Percentiles rank a stretch among this genome's conserved stretches.
phyloP scores from a whole-genome alignment of 1,140 invertebrate genomes.

The Varroa destructor region DNA sequence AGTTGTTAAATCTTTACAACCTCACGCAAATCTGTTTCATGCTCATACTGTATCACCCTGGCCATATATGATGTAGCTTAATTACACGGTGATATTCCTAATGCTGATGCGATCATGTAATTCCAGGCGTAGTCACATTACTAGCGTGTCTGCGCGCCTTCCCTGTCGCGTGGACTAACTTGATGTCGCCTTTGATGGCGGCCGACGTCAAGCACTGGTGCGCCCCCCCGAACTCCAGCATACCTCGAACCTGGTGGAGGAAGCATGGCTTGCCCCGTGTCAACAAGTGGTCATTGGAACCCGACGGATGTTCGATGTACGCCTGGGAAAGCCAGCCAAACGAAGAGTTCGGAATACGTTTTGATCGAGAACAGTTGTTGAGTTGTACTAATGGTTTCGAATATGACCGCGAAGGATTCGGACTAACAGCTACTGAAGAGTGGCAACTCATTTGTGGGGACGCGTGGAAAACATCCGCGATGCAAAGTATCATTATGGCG shows the following conservation, averaged over 20 bases:
- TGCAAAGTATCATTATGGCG: constrained; percentile 16
- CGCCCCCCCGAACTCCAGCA: not conserved
- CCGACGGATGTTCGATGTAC: not conserved
- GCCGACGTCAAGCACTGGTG: constrained; percentile 18
- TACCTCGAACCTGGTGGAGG: not conserved
- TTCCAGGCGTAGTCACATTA: not conserved
- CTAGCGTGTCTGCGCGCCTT: constrained; percentile 3
- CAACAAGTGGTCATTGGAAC: not conserved
- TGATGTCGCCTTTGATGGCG: constrained; percentile 25
- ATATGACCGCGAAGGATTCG: not conserved
- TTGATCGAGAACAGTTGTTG: not conserved
- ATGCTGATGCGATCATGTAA: not conserved
- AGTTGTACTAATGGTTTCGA: not conserved
- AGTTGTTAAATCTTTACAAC: too few relatives aligned
- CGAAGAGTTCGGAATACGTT: not conserved
- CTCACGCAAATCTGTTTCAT: too few relatives aligned
- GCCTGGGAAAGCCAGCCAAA: not conserved
- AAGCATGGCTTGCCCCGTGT: not conserved
- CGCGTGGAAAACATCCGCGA: not conserved
- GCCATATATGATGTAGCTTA: too few relatives aligned
- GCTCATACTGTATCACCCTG: too few relatives aligned
- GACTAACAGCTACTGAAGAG: not conserved
- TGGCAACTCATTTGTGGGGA: constrained; percentile 6
- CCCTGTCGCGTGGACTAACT: constrained; percentile 13
- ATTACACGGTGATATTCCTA: too few relatives aligned